Conservation (phyloP, 2,797 vertebrate genomes). For the Prionace glauca region DNA sequence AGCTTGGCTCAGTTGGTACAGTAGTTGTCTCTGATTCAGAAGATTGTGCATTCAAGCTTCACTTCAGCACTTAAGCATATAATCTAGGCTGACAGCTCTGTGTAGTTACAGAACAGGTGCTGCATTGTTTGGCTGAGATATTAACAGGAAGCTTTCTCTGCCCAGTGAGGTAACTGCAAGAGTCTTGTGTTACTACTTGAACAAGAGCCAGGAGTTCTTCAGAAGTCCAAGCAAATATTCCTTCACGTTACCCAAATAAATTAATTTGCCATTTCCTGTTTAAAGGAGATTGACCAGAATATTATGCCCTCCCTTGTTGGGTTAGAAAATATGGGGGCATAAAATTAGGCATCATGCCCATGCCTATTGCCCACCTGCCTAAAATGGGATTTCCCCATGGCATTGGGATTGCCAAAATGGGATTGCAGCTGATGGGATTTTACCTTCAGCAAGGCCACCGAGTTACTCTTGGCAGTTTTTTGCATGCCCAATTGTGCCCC, state of each 20-base stretch:
- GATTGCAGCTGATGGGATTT: background rate
- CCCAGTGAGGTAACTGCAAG: background rate
- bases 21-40: background rate
- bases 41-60: background rate
- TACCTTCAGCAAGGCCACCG: background rate
- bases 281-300: background rate
- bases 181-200: background rate
- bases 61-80: background rate
- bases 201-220: background rate
- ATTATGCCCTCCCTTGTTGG: background rate
- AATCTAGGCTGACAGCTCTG: background rate
- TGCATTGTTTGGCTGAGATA: background rate
- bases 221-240: background rate
- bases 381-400: background rate
- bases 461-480: background rate
- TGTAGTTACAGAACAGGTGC: background rate
- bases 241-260: background rate
- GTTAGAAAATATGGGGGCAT: background rate
- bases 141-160: background rate
- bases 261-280: too few relatives aligned
- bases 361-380: background rate
- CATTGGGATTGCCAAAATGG: too few relatives aligned
- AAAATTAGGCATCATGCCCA: background rate
- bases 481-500: background rate
- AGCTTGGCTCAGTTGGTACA: background rate